Percentiles rank a stretch among this genome's conserved stretches.
phyloP scores from a whole-genome alignment of 2,888 invertebrate species.

The Apamea monoglypha region DNA sequence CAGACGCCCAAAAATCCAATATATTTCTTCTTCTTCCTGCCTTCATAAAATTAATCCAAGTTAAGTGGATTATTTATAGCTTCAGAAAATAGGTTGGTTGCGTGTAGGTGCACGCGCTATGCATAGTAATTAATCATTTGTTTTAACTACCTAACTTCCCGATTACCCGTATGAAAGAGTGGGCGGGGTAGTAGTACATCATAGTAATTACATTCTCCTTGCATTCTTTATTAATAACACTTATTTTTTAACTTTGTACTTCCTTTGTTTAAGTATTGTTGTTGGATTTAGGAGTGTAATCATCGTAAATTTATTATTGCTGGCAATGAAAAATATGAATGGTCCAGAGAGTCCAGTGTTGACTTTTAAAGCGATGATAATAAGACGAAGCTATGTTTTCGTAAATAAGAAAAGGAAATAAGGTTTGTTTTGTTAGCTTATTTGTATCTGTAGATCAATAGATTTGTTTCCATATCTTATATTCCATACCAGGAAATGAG shows the following conservation, averaged over 20 bases:
- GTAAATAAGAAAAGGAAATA: not conserved
- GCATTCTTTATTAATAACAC: conserved; percentile 65
- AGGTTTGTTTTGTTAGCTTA: not conserved
- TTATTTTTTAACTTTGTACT: conserved; percentile 63
- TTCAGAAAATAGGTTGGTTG: conserved; percentile 52
- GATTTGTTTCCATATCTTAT: not conserved
- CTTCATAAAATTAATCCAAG: conserved; percentile 48
- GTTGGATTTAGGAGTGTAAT: conserved; percentile 34
- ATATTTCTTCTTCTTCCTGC: conserved; percentile 20
- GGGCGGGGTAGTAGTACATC: conserved; percentile 59
- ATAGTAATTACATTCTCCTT: conserved; percentile 56
- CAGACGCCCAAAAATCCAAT: conserved; percentile 26
- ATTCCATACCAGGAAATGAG: not conserved
- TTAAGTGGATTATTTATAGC: conserved; percentile 62
- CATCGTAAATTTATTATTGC: conserved; percentile 57
- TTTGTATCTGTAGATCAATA: not conserved
- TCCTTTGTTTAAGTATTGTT: conserved; percentile 52
- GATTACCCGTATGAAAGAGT: conserved; percentile 70
- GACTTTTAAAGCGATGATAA: not conserved
- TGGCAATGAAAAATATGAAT: conserved; percentile 30
- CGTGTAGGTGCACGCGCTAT: conserved; percentile 67
- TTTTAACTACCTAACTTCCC: conserved; percentile 75
- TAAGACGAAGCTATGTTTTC: not conserved
- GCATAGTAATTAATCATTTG: conserved; percentile 79
- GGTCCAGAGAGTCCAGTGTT: not conserved